Evolutionary conservation across 2,888 invertebrate genomes (phyloP).

Genomic region (Cecidostiba fungosa): DNA sequence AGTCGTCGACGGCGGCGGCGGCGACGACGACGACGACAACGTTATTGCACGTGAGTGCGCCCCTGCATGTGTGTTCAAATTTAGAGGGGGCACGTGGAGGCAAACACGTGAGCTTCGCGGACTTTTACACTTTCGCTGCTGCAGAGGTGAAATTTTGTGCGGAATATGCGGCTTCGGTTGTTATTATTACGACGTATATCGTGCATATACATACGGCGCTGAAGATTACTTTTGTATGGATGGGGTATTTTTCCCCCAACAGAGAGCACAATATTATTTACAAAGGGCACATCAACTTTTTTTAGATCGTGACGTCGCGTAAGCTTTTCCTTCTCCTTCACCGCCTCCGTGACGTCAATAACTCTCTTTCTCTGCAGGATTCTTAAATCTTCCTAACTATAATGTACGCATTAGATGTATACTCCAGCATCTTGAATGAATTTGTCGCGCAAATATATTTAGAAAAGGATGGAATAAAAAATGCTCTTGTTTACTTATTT

Average conservation of each 20-base stretch:
- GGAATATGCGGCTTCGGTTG: too few species aligned
- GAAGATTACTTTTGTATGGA: too few species aligned
- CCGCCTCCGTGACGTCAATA: not conserved
- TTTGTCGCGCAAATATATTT: not conserved
- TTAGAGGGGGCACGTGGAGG: too few species aligned
- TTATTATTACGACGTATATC: too few species aligned
- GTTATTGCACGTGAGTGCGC: too few species aligned
- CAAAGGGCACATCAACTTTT: not conserved
- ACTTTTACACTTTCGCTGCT: too few species aligned
- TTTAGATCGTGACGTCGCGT: not conserved
- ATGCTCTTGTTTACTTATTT: not conserved
- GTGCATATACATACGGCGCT: too few species aligned
- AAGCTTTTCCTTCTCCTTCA: not conserved
- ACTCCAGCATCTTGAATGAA: too few species aligned
- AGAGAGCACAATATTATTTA: not conserved
- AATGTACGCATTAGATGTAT: not conserved
- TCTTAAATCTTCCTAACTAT: not conserved
- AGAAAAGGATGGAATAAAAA: not conserved
- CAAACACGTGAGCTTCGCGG: too few species aligned
- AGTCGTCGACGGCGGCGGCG: not conserved
- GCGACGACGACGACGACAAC: not conserved
- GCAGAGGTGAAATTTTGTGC: too few species aligned
- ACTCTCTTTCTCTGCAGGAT: not conserved
- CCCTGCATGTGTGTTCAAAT: too few species aligned
- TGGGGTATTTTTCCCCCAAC: not conserved